Conservation (phyloP, 2,797 vertebrate genomes). For the Mormyrops attenuatus region DNA sequence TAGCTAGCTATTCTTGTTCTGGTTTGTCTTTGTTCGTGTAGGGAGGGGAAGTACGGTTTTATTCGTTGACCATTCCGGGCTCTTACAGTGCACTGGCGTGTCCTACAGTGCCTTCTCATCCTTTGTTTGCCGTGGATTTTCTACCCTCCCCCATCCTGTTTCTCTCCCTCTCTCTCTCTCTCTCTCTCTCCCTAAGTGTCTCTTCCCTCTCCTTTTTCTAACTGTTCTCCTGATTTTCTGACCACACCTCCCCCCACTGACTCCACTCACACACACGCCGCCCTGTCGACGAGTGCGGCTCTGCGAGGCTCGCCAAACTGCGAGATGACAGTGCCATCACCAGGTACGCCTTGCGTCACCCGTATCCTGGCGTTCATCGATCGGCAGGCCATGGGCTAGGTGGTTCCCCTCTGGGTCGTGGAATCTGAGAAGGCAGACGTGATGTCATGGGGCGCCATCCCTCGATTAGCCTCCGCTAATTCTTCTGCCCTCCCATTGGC, state of each 20-base stretch:
- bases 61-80: neutral
- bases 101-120: conserved; percentile 11
- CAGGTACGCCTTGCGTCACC: conserved; percentile 28
- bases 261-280: conserved; percentile 21
- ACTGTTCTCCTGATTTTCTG: neutral
- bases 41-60: neutral
- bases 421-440: conserved; percentile 47
- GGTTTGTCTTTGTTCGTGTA: neutral
- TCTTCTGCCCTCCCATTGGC: neutral
- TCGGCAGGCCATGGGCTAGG: conserved; percentile 13
- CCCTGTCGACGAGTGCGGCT: neutral
- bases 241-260: neutral
- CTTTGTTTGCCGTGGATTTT: conserved; percentile 40
- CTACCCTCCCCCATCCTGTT: conserved; percentile 5
- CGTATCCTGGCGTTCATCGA: conserved; percentile 43
- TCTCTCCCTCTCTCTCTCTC: conserved; percentile 18
- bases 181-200: neutral
- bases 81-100: conserved; percentile 17
- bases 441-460: conserved; percentile 37
- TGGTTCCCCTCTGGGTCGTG: conserved; percentile 14
- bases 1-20: neutral
- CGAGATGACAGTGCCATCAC: neutral
- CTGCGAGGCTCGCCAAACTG: neutral
- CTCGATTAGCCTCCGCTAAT: conserved; percentile 21
- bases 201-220: conserved; percentile 3